Evolutionary conservation across 2,113 vertebrate species (phyloP).

Genomic region (Lamprologus lemairii): DNA sequence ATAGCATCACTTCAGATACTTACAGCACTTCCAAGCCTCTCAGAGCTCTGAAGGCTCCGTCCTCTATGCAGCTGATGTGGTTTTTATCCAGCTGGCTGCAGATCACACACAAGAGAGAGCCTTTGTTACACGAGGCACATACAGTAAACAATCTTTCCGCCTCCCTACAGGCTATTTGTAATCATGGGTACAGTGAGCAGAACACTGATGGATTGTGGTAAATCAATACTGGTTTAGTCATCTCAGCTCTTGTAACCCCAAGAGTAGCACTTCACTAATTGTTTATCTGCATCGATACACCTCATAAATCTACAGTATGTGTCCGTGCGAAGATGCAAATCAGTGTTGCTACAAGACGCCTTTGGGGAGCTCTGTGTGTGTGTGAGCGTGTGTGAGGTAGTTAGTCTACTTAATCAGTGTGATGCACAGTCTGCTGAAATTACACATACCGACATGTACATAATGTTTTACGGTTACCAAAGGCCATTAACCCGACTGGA

Average conservation of each 20-base stretch:
- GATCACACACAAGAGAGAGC: slow-evolving; percentile 15
- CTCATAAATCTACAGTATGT: slow-evolving; percentile 15
- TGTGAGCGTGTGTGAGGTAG: neutral
- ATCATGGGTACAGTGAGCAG: slow-evolving; percentile 38
- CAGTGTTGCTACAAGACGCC: neutral
- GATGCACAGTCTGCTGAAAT: neutral
- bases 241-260: slow-evolving; percentile 29
- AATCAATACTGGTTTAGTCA: slow-evolving; percentile 57
- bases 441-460: neutral
- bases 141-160: neutral
- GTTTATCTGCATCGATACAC: slow-evolving; percentile 8
- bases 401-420: neutral
- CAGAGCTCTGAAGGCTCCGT: slow-evolving; percentile 62
- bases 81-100: slow-evolving; percentile 68
- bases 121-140: slow-evolving; percentile 12
- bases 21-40: slow-evolving; percentile 66
- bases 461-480: neutral
- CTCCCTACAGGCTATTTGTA: slow-evolving; percentile 37
- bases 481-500: neutral
- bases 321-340: neutral
- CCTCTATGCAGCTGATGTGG: slow-evolving; percentile 67
- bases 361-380: neutral
- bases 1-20: slow-evolving; percentile 32
- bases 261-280: neutral
- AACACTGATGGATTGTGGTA: slow-evolving; percentile 35